Evolutionary conservation across 2,888 invertebrate species (phyloP).

Genomic region (Chironomus riparius): DNA sequence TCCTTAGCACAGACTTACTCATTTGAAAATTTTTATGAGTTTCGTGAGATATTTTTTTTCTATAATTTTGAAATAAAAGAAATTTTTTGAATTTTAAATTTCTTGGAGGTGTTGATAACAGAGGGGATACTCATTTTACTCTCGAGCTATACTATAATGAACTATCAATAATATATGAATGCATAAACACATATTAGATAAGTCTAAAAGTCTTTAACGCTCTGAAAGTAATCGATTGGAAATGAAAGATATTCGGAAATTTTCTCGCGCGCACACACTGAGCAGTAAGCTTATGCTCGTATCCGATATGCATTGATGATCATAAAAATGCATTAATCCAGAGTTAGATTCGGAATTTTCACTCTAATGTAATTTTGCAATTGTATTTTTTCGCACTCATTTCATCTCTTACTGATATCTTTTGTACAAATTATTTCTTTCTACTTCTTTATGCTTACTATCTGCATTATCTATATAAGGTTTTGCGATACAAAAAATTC

Average conservation of each 20-base stretch:
- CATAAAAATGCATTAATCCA: not conserved
- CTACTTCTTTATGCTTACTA: not conserved
- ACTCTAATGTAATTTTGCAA: too few species aligned
- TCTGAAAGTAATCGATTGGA: slow-evolving; percentile 5
- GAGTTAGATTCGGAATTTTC: not conserved
- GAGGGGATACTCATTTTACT: not conserved
- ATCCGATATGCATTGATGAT: slow-evolving; percentile 19
- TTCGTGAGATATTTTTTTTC: too few species aligned
- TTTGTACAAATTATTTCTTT: too few species aligned
- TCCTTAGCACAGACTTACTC: too few species aligned
- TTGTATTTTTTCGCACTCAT: not conserved
- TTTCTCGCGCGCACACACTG: slow-evolving; percentile 2
- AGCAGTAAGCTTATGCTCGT: not conserved
- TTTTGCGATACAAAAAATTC: slow-evolving; percentile 18
- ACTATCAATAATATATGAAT: not conserved
- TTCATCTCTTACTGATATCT: not conserved
- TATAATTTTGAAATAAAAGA: not conserved
- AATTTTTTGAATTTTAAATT: not conserved
- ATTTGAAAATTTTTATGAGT: too few species aligned
- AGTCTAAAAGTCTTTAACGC: too few species aligned
- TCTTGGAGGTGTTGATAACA: not conserved
- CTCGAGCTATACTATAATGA: not conserved
- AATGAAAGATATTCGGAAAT: slow-evolving; percentile 3
- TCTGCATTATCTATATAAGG: slow-evolving; percentile 24
- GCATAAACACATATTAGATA: too few species aligned